A percentile compares a stretch with the other conserved stretches of the same genome.
Evolutionary conservation across 1,140 invertebrate species (phyloP).

Genomic region (Neomicropteryx cornuta): DNA sequence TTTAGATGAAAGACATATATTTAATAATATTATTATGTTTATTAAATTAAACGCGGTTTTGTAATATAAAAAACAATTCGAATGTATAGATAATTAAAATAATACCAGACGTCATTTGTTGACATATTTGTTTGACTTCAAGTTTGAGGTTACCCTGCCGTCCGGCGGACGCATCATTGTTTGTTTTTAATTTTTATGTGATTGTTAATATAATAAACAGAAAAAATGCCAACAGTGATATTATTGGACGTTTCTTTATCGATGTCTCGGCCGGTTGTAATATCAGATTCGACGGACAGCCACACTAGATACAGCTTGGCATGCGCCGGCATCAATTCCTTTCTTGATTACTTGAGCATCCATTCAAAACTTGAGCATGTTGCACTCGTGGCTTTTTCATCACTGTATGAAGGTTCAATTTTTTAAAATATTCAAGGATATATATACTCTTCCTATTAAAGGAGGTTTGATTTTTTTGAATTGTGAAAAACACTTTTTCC

Average conservation of each 20-base stretch:
- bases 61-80: too few relatives aligned
- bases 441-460: background rate
- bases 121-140: too few relatives aligned
- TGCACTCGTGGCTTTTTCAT: conserved; percentile 77
- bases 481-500: too few relatives aligned
- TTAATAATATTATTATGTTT: too few relatives aligned
- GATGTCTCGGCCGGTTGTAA: conserved; percentile 51
- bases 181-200: too few relatives aligned
- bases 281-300: conserved; percentile 29
- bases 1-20: too few relatives aligned
- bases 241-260: conserved; percentile 70
- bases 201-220: conserved; percentile 1
- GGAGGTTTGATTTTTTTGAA: too few relatives aligned
- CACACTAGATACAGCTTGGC: conserved; percentile 48
- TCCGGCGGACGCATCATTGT: too few relatives aligned
- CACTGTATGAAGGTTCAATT: conserved; percentile 51
- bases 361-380: conserved; percentile 87
- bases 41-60: too few relatives aligned
- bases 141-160: too few relatives aligned
- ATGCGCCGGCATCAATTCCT: conserved; percentile 68
- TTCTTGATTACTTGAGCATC: conserved; percentile 71
- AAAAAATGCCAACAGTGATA: conserved; percentile 71
- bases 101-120: too few relatives aligned
- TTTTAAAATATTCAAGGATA: background rate
- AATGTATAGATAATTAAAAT: too few relatives aligned